Base-by-base conservation (phyloP, 1,140 invertebrate species). In the Limonius californicus region DNA sequence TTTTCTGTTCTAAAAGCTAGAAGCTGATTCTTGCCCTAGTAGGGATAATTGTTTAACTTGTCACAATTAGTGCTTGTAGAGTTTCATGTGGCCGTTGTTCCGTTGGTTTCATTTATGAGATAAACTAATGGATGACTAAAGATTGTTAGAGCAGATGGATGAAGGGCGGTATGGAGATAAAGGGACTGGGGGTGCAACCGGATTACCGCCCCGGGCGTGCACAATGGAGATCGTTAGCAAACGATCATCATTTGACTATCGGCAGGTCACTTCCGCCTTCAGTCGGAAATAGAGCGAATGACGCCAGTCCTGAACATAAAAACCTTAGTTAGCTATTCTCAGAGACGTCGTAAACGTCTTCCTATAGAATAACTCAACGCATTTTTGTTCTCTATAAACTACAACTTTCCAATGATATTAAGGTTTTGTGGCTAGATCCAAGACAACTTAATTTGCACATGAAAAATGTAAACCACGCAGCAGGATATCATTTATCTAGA, bases 211-310 rank as follows among this genome's bases (percentile, higher is more conserved):
- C 45, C 16, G 35, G 53, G 32, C 50, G 12, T 54, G 20, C 27
- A 64, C 59, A 64, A 64, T 64, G 43, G 32, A 8, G 32, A 53
- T 64, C 59, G 59, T 64, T 64, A 64, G 21, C 15, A 54, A 45
- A 16, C 54, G 59, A 61, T 61, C 58, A 55, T 64, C 62, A 64
- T 64, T 64, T 64, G 50, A 64, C 59, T 64, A 64, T 64, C 59
- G 54, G 27, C 54, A 59, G 63, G 63, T 61, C 63, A 54, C 59
- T 60, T 60, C 58, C 58, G 58, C 21, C 4, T 43, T 47, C 21
- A 30, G 12, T 3, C 32, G 50, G 57, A 55, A 59, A 58, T 61
- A 53, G 63, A 64, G 59, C 21, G 16, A 30, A 45, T 45, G 59
- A 50, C 54, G 54, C 16, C 53, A 39, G 21, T 32, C 16, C 6